These are phyloP conservation scores for Diarsia dahlii DNA, from an alignment of 2,888 invertebrate genomes.

Conservation along the genomic window DNA sequence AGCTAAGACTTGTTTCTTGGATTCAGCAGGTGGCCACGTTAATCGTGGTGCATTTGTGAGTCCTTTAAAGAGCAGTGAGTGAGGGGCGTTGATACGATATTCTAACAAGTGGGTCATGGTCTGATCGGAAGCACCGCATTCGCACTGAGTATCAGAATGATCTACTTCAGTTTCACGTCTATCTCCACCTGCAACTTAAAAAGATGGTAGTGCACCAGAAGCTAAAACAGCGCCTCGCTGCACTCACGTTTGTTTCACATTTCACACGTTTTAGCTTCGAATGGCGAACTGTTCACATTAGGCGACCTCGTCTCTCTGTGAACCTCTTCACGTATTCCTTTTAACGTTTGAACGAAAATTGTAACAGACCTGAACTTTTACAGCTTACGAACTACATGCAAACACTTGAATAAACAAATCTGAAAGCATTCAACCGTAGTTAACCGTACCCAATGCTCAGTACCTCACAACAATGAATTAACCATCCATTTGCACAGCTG, in stretches of 20 bases:
- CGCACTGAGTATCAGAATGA: background rate
- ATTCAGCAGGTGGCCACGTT: background rate
- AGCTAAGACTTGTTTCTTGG: background rate
- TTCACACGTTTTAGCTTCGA: conserved; percentile 64
- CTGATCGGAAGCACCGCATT: background rate
- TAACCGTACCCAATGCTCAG: background rate
- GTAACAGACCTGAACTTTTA: conserved; percentile 1
- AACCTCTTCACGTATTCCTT: conserved; percentile 44
- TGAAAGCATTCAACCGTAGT: background rate
- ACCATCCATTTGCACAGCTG: conserved; percentile 73
- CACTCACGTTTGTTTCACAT: conserved; percentile 61
- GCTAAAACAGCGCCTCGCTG: conserved; percentile 35
- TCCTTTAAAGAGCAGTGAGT: background rate
- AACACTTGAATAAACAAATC: conserved; percentile 41
- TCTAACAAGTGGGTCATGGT: background rate
- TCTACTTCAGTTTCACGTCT: background rate
- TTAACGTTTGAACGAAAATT: conserved; percentile 39
- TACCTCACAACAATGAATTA: conserved; percentile 18
- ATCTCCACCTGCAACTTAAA: background rate
- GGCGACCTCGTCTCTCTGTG: conserved; percentile 42
- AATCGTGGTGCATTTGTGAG: background rate
- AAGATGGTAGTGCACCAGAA: conserved; percentile 38
- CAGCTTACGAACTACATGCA: conserved; percentile 8
- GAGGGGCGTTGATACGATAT: background rate
- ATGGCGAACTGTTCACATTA: conserved; percentile 56